phyloP scores from a whole-genome alignment of 2,797 vertebrate genomes.

The Podarcis siculus region DNA sequence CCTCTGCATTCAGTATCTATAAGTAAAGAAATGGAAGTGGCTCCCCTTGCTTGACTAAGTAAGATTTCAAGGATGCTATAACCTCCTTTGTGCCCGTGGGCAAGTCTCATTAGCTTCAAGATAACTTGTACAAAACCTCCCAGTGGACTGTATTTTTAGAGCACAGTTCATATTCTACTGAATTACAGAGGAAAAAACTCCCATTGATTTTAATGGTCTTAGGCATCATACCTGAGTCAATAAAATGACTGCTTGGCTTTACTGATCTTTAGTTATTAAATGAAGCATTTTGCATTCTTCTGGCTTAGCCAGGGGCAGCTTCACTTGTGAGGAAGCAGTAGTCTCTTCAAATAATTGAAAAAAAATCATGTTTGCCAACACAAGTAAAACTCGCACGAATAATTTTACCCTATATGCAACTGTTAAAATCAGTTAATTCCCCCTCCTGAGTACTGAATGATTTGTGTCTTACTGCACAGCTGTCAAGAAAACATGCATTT shows the following conservation, averaged over 20 bases:
- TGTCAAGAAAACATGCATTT: slow-evolving; percentile 96
- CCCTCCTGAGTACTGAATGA: neutral
- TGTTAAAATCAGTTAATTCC: slow-evolving; percentile 13
- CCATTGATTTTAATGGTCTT: neutral
- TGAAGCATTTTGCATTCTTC: neutral
- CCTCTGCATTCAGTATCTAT: neutral
- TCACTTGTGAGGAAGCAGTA: neutral
- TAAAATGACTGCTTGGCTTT: neutral
- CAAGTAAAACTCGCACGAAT: neutral
- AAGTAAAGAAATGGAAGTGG: neutral
- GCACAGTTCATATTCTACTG: neutral
- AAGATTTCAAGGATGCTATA: neutral
- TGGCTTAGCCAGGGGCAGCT: neutral
- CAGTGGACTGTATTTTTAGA: neutral
- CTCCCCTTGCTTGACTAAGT: neutral
- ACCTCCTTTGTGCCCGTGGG: neutral
- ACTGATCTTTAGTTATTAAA: neutral
- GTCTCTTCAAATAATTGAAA: neutral
- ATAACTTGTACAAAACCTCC: neutral
- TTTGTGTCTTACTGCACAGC: slow-evolving; percentile 76
- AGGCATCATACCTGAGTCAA: neutral
- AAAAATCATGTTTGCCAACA: neutral
- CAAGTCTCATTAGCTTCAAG: neutral
- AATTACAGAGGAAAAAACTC: neutral
- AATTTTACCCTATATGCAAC: neutral